Evolutionary conservation across 2,888 invertebrate genomes (phyloP), one percentile per base, ranked within the genome.

Genomic region (Agonopterix subpropinquella): DNA sequence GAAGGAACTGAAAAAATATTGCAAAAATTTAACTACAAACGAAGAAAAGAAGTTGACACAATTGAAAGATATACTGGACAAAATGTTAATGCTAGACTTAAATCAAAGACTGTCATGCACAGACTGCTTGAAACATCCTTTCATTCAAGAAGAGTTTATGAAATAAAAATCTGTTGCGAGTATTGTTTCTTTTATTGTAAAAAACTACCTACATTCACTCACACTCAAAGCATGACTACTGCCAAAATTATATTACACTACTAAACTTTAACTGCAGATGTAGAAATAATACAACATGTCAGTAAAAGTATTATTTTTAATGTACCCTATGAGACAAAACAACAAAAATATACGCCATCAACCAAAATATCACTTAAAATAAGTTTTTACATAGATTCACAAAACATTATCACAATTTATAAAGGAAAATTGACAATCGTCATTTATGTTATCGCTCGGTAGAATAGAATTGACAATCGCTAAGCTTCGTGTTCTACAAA

Each of bases 61-160:
- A 75, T 89, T 99, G 28, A 96, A 95, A 81, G 98, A 99, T 80
- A 88, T 99, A 44, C 82, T 99, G 62, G 98, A 98, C 64, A 95
- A 95, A 71, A 95, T 98, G 65, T 90, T 98, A 62, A 92, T 95
- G 81, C 86, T 98, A 59, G 98, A 99, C 87, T 93, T 96, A 9
- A 92, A 92, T 56, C 98, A 97, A 84, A 92, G 98, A 67, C 91
- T 96, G 65, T 93, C 96, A 44, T 91, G 97, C 58, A 95, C 94
- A 71, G 96, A 97, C 72, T 97, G 97, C 44, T 89, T 98, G 54
- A 94, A 93, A 53, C 98, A 98, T 90, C 94, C 95, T 11, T 99
- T 98, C 84, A 96, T 99, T 73, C 75, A 73, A 62, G 80, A 79
- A 53, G 67, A 68, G 50, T 55, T 80, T 43, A 58, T 61, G 50